A percentile compares a stretch with the other conserved stretches of the same genome.
Evolutionary conservation across 2,113 vertebrate genomes (phyloP).

Genomic region (Dromaius novaehollandiae): DNA sequence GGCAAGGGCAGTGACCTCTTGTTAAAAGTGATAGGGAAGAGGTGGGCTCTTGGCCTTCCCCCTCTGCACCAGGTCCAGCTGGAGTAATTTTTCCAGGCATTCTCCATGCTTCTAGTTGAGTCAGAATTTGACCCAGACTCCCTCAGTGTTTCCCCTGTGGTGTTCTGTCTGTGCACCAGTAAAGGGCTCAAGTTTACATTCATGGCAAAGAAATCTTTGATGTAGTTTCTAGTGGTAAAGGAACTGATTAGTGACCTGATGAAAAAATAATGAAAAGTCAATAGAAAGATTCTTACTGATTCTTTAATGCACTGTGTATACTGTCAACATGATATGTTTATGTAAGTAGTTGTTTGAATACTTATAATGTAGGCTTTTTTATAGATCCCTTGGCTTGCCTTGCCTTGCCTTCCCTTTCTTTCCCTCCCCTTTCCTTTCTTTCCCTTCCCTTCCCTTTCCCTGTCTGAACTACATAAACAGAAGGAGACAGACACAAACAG

Average conservation of each 20-base stretch:
- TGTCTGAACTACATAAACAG: background rate
- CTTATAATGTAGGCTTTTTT: background rate
- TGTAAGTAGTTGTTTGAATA: background rate
- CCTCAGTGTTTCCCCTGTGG: background rate
- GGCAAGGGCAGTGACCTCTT: background rate
- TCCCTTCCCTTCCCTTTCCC: no score
- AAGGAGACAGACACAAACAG: background rate
- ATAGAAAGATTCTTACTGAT: background rate
- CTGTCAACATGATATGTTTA: background rate
- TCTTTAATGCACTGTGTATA: background rate
- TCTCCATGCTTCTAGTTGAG: background rate
- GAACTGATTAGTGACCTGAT: background rate
- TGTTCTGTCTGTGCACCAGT: background rate
- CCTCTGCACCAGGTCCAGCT: background rate
- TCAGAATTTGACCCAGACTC: background rate
- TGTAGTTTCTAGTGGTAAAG: background rate
- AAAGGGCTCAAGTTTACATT: background rate
- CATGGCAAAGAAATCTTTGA: background rate
- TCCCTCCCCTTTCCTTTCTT: no score
- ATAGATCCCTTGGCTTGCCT: background rate
- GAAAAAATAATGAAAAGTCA: background rate
- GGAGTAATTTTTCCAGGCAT: background rate
- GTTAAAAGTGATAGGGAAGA: background rate
- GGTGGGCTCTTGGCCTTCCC: background rate
- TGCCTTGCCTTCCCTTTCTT: background rate